Conservation (phyloP, 2,113 vertebrate species). For the Ahaetulla prasina region DNA sequence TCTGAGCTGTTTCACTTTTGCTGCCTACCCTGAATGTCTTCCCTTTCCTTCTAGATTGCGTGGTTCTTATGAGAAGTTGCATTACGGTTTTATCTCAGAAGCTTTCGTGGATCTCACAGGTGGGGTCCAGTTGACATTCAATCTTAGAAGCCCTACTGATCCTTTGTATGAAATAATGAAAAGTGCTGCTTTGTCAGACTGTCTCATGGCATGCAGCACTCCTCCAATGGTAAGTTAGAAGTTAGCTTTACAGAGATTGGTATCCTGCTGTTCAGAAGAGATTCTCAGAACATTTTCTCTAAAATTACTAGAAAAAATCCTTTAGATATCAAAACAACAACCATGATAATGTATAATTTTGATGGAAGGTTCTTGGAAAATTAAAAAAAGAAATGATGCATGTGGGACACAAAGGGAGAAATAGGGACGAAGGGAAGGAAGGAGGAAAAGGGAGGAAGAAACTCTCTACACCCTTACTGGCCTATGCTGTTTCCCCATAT, state of each 20-base stretch:
- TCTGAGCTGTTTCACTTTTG: not conserved
- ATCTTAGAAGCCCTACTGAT: conserved; percentile 50
- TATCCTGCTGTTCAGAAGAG: not conserved
- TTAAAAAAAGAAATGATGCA: not conserved
- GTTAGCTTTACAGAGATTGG: not conserved
- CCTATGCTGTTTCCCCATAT: no score
- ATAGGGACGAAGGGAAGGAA: no score
- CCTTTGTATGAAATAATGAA: conserved; percentile 70
- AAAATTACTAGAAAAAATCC: not conserved
- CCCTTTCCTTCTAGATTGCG: conserved; percentile 67
- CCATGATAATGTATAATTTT: not conserved
- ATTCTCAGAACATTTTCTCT: not conserved
- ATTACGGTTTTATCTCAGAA: conserved; percentile 74
- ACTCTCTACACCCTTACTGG: no score
- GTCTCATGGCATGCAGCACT: conserved; percentile 81
- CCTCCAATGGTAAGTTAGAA: conserved; percentile 62
- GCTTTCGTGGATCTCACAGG: conserved; percentile 88
- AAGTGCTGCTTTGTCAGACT: conserved; percentile 62
- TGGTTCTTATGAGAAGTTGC: conserved; percentile 84
- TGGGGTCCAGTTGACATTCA: conserved; percentile 73
- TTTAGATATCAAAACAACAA: not conserved
- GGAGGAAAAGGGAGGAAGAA: no score
- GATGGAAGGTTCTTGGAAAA: not conserved
- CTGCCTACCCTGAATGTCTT: not conserved
- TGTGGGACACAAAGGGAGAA: not conserved